Base-by-base conservation (phyloP, 2,113 vertebrate genomes). In the Prinia subflava region DNA sequence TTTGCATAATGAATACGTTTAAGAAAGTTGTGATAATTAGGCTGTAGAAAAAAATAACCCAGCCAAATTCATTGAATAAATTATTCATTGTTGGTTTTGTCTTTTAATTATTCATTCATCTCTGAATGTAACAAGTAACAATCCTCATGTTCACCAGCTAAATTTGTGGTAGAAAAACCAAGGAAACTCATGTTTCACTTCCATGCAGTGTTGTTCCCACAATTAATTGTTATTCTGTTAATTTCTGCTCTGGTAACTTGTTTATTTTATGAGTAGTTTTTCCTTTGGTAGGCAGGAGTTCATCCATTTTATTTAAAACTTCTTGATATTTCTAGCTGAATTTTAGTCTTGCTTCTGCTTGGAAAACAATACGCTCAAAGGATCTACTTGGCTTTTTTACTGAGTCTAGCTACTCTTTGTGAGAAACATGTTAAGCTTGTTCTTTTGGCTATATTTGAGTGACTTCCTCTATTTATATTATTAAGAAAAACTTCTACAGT, bases 61-160 rank as follows among this genome's bases (percentile, higher is more conserved):
- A 78, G 39, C 12, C 8, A 95, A 91, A 87, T 76, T 85, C 53
- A 89, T 84, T 95, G 89, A 96, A 96, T 95, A 95, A 94, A 92
- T 95, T 92, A 94, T 89, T 93, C 50, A 67, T 81, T 83, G 27
- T 2, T 50, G 53, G 14, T 70, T 90, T 91, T 92, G 56, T 15
- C 24, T 82, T 76, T 86, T 89, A 95, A 92, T 94, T 95, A 92
- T 80, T 95, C 87, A 91, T 92, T 96, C 70, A 89, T 24, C 59
- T 95, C 78, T 83, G 28, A 94, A 89, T 85, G 78, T 91, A 92
- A 81, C 33, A 86, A 92, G 60, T 52, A 93, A 65, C 50, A 90
- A 80, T 33, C 30, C 39, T 86, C 69, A 71, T 68, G 73, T 87
- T 84, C 81, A 87, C 12, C 28, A 73, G 16, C 73, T 85, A 62